Conservation (phyloP, 1,140 invertebrate species). For the Drosophila athabasca region DNA sequence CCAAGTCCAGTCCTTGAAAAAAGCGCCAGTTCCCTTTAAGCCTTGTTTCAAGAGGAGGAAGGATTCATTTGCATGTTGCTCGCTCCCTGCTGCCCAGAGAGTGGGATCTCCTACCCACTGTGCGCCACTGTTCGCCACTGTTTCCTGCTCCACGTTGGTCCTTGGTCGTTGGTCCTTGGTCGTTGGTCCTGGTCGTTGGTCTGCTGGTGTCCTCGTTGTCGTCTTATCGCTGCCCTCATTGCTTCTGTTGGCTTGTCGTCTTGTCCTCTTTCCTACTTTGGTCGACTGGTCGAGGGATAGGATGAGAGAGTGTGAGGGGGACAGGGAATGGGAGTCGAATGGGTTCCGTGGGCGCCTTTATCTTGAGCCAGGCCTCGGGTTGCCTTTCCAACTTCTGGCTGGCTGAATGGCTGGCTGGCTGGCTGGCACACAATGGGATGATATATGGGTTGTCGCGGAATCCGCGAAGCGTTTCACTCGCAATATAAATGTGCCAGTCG, state of each 20-base stretch:
- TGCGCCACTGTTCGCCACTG: too few species aligned
- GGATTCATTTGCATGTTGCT: constrained; percentile 68
- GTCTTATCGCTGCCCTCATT: constrained; percentile 69
- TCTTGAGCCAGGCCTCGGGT: constrained; percentile 20
- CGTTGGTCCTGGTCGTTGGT: constrained; percentile 33
- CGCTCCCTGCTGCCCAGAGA: neutral
- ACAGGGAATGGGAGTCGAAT: too few species aligned
- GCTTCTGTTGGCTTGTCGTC: constrained; percentile 51
- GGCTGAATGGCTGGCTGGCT: too few species aligned
- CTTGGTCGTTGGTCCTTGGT: constrained; percentile 19
- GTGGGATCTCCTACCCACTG: neutral
- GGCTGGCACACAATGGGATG: constrained; percentile 24
- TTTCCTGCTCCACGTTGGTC: constrained; percentile 14
- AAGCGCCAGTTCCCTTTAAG: constrained; percentile 51
- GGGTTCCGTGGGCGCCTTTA: constrained; percentile 15
- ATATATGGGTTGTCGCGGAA: constrained; percentile 29
- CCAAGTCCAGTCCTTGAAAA: constrained; percentile 43
- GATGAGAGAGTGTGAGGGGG: neutral
- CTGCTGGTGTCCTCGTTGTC: constrained; percentile 45
- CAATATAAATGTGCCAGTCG: constrained; percentile 20
- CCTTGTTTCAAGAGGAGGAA: neutral
- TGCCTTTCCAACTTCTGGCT: too few species aligned
- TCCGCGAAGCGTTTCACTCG: neutral
- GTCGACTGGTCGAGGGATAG: neutral
- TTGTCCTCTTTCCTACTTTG: constrained; percentile 42